Evolutionary conservation across 2,888 invertebrate genomes (phyloP).

Genomic region (Pyrgus malvae): DNA sequence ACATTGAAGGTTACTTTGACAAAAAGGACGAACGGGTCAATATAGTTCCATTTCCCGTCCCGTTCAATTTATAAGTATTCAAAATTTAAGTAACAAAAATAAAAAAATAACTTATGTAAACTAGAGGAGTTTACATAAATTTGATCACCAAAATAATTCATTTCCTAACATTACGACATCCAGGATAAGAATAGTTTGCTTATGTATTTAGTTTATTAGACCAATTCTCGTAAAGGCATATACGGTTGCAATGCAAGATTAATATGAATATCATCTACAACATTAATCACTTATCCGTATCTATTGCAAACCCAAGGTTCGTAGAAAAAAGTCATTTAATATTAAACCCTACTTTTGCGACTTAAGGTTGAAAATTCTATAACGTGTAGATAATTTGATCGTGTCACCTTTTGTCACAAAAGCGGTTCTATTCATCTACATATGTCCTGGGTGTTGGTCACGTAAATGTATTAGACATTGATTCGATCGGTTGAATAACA

Average conservation of each 20-base stretch:
- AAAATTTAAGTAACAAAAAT: too few relatives aligned
- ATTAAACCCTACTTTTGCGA: not conserved
- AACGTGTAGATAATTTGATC: not conserved
- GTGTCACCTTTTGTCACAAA: not conserved
- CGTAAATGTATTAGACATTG: slow-evolving; percentile 16
- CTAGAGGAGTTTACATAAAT: too few relatives aligned
- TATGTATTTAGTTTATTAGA: too few relatives aligned
- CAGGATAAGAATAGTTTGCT: too few relatives aligned
- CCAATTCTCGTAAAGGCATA: not conserved
- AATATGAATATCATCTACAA: not conserved
- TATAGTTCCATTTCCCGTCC: too few relatives aligned
- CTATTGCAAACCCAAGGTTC: slow-evolving; percentile 26
- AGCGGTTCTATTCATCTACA: not conserved
- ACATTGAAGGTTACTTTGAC: too few relatives aligned
- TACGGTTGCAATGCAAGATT: not conserved
- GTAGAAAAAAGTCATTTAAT: slow-evolving; percentile 2
- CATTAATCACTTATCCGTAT: not conserved
- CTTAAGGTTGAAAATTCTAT: not conserved
- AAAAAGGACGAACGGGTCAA: too few relatives aligned
- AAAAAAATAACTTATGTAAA: too few relatives aligned
- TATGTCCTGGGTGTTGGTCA: slow-evolving; percentile 6
- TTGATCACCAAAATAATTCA: too few relatives aligned
- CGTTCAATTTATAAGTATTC: too few relatives aligned
- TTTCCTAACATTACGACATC: too few relatives aligned
- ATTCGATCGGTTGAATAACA: slow-evolving; percentile 25